Evolutionary conservation across 2,888 invertebrate genomes (phyloP), one percentile per base, ranked within the genome.

Genomic region (Unio pictorum): DNA sequence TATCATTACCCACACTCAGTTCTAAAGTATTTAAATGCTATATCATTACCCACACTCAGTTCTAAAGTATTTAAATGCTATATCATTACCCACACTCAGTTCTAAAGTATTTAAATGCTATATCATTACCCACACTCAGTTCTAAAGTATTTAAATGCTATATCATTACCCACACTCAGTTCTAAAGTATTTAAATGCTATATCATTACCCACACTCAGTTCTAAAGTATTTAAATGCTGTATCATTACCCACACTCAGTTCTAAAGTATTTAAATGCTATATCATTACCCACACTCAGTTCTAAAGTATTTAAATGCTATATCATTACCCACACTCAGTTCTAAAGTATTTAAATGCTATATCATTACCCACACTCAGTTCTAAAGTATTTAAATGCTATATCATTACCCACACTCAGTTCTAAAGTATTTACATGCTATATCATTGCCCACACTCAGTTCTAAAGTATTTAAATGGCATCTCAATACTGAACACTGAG

Each of bases 161-260:
- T 34, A 5, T 34, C 7, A 28, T 1, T 23, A 77, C 83, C 74
- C 74, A 89, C 90, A 81, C 87, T 88, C 65, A 89, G 85, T 18
- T 89, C 87, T 7, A 89, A 89, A 69, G 5, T 7, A 34, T 34
- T 34, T 34, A 34, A 34, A 34, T 7, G 34, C 0, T 34, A 34
- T 34, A 34, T 7, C 34, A 34, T 34, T 34, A 34, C 5, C 34
- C 34, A 34, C 34, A 34, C 7, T 34, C 6, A 34, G 34, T 7
- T 1, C 34, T 6, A 8, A 34, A 34, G 34, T 34, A 34, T 34
- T 34, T 34, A 34, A 8, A 34, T 8, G 7, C 8, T 8, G 7
- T 34, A 7, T 34, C 34, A 34, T 23, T 23, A 23, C 23, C 23
- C 23, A 34, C 8, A 1, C 34, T 34, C 8, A 34, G 7, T 34